Percentiles rank a stretch among this genome's conserved stretches.
Evolutionary conservation across 2,113 vertebrate genomes (phyloP).

Genomic region (Channa argus): DNA sequence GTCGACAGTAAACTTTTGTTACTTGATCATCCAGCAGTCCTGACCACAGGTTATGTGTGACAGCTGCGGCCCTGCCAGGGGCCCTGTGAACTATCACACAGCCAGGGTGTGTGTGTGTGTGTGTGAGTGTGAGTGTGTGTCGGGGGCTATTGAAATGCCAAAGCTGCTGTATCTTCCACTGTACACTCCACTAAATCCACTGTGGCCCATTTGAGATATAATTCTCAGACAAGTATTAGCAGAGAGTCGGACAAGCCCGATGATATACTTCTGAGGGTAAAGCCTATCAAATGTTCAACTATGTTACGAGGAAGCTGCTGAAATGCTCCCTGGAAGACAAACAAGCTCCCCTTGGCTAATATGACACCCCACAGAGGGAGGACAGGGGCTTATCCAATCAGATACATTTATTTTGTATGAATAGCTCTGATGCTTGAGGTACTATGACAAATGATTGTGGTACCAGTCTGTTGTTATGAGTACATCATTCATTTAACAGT

Average conservation of each 20-base stretch:
- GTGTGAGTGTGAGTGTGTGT: no score
- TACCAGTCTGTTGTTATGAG: background rate
- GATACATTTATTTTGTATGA: conserved; percentile 56
- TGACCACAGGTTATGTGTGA: conserved; percentile 44
- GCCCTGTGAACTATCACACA: conserved; percentile 53
- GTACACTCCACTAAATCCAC: conserved; percentile 23
- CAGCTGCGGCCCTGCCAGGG: conserved; percentile 59
- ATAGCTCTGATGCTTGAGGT: conserved; percentile 33
- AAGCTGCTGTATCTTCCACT: conserved; percentile 43
- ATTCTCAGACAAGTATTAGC: conserved; percentile 62
- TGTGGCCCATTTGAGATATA: conserved; percentile 65
- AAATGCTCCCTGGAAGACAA: conserved; percentile 70
- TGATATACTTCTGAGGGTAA: conserved; percentile 58
- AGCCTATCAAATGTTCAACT: conserved; percentile 76
- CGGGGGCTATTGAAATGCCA: conserved; percentile 73
- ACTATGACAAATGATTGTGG: background rate
- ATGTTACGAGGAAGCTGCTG: conserved; percentile 64
- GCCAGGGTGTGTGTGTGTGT: background rate
- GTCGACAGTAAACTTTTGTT: conserved; percentile 38
- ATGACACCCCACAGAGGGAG: conserved; percentile 52
- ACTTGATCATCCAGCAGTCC: conserved; percentile 16
- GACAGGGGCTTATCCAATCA: conserved; percentile 67
- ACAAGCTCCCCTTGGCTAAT: conserved; percentile 59
- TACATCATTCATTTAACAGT: background rate
- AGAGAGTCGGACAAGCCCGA: conserved; percentile 56